Conservation (phyloP, 2,797 vertebrate species). For the Momotus momota region DNA sequence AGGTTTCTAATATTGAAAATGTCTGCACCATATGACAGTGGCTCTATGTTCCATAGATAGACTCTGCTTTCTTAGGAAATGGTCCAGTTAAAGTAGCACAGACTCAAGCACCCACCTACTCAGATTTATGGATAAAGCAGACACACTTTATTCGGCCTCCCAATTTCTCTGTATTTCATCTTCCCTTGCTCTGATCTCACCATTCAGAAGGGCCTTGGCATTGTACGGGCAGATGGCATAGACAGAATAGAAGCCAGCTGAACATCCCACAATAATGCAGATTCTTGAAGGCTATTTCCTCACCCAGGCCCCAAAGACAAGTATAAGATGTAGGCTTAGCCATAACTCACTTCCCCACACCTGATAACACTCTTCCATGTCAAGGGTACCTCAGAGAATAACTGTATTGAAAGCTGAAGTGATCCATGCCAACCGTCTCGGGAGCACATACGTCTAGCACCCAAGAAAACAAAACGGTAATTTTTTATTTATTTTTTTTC, state of each 20-base stretch:
- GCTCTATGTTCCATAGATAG: fast-evolving
- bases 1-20: background rate
- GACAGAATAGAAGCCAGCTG: background rate
- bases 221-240: background rate
- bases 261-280: fast-evolving
- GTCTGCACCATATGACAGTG: background rate
- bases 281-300: background rate
- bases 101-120: background rate
- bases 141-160: background rate
- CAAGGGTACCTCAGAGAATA: fast-evolving
- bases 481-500: background rate
- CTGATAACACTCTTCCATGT: background rate
- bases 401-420: background rate
- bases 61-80: background rate
- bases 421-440: background rate
- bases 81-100: background rate
- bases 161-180: background rate
- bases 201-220: background rate
- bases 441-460: background rate
- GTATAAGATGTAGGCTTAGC: background rate
- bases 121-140: background rate
- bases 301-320: background rate
- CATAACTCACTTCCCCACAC: background rate
- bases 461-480: background rate
- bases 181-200: background rate